Base-by-base conservation (phyloP, 2,888 invertebrate genomes). In the Sceliomorpha sp. region DNA sequence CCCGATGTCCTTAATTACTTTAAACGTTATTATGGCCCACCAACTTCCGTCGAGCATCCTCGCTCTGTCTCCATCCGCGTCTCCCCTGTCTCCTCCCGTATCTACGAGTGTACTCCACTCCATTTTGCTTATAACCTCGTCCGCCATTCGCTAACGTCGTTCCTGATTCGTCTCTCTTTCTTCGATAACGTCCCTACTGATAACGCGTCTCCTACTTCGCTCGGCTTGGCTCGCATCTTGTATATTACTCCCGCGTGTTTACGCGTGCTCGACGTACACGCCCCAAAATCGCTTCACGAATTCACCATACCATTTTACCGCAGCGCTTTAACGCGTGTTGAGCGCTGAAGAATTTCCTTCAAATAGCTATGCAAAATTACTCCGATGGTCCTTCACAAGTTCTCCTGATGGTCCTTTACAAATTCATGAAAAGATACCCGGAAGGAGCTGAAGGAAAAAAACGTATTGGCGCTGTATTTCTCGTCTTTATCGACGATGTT, bases 1-100 rank as follows among this genome's bases (percentile, higher is more conserved):
- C 87, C 88, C 86, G 86, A 87, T 87, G 87, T 87, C 88, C 88
- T 88, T 88, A 86, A 88, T 87, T 88, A 87, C 88, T 87, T 87
- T 87, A 85, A 86, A 87, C 86, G 86, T 87, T 86, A 86, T 87
- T 86, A 86, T 86, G 79, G 85, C 82, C 78, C 78, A 80, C 78
- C 82, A 84, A 83, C 82, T 84, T 83, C 81, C 78, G 78, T 75
- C 78, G n/a, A n/a, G n/a, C n/a, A n/a, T n/a, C n/a, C 75, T 77
- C 70, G 79, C 76, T 79, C 74, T 80, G 76, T 73, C 73, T 79
- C 77, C 55, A 66, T 26, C 17, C 73, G 63, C 45, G 31, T 36
- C 42, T 37, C 60, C 60, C 42, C 45, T 64, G 15, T 8, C 45
- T 26, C 40, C 45, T 26, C 27, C 42, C 50, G 58, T 60, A 68